A percentile compares a stretch with the other conserved stretches of the same genome.
Evolutionary conservation across 1,140 invertebrate genomes (phyloP).

Genomic region (Drosophila arawakana): DNA sequence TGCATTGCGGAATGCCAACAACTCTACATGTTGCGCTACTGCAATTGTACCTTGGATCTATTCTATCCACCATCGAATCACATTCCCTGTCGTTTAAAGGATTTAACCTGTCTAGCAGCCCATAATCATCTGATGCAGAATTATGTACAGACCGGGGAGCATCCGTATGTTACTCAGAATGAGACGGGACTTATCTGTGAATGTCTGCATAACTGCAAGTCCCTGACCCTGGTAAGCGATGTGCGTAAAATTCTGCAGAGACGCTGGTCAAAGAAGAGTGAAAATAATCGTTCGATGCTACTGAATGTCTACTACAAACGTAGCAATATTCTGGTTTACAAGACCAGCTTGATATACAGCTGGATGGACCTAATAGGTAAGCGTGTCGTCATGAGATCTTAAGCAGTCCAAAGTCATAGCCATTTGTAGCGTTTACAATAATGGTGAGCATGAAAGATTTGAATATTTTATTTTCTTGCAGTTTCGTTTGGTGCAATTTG

Average conservation of each 20-base stretch:
- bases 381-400: background rate
- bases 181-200: conserved; percentile 60
- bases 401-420: background rate
- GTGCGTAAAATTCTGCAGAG: conserved; percentile 30
- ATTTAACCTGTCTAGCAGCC: conserved; percentile 66
- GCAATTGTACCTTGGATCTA: conserved; percentile 76
- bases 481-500: conserved; percentile 90
- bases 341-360: conserved; percentile 70
- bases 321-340: conserved; percentile 56
- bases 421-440: background rate
- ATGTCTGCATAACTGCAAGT: conserved; percentile 72
- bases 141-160: conserved; percentile 51
- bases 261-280: background rate
- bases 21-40: conserved; percentile 57
- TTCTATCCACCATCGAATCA: conserved; percentile 71
- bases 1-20: conserved; percentile 73
- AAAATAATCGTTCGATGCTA: conserved; percentile 18
- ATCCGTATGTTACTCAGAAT: conserved; percentile 39
- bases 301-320: conserved; percentile 57
- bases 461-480: conserved; percentile 67
- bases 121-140: conserved; percentile 58
- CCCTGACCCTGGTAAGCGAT: conserved; percentile 59
- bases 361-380: conserved; percentile 74
- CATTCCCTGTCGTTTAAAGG: conserved; percentile 50
- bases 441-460: no score